A percentile compares a stretch with the other conserved stretches of the same genome.
phyloP scores from a whole-genome alignment of 2,797 vertebrate species.

The Amazonetta brasiliensis region DNA sequence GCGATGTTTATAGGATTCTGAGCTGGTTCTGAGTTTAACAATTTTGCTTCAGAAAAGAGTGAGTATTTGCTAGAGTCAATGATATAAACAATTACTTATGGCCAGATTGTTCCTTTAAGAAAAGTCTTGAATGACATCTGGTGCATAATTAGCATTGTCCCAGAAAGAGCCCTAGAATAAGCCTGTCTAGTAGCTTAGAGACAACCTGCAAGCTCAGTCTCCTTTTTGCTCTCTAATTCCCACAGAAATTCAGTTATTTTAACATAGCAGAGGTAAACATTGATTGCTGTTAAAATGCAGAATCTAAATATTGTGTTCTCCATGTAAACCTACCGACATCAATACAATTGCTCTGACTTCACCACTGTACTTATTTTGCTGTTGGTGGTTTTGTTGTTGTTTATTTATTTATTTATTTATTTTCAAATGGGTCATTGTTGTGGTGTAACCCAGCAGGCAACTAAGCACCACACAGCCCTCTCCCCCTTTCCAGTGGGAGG shows the following conservation, averaged over 20 bases:
- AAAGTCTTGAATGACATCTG: slow-evolving; percentile 18
- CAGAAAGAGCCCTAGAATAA: not conserved
- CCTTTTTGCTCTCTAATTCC: not conserved
- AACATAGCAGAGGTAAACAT: not conserved
- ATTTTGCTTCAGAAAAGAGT: slow-evolving; percentile 1
- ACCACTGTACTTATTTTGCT: not conserved
- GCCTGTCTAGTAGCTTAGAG: not conserved
- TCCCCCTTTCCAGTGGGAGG: too few species aligned
- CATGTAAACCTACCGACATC: not conserved
- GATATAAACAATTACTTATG: slow-evolving; percentile 15
- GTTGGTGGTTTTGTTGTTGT: not conserved
- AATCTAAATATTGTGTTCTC: not conserved
- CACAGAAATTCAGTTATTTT: not conserved
- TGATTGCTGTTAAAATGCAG: not conserved
- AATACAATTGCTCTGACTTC: not conserved
- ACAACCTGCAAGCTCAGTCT: not conserved
- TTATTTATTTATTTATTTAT: not conserved
- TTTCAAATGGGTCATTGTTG: not conserved
- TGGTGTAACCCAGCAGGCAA: too few species aligned
- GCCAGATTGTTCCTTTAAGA: not conserved
- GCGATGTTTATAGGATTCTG: not conserved
- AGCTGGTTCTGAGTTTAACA: not conserved
- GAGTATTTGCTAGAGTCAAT: not conserved
- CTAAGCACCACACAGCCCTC: too few species aligned
- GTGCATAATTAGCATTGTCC: slow-evolving; percentile 13